phyloP scores from a whole-genome alignment of 1,140 invertebrate species.

The Zaprionus vittiger region DNA sequence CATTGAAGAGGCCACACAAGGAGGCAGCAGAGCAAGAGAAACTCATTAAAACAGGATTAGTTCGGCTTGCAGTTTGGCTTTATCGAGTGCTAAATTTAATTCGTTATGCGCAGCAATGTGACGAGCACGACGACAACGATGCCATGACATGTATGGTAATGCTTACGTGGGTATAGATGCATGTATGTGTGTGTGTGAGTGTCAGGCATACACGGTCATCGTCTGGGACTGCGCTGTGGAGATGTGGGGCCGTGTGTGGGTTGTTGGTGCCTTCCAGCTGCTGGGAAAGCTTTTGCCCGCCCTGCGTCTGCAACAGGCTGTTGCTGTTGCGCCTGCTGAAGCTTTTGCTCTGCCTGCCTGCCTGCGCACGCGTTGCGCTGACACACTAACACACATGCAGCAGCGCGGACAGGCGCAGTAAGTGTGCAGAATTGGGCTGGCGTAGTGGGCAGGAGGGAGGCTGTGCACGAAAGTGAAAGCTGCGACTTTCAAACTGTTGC shows the following conservation, averaged over 20 bases:
- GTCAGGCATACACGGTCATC: slow-evolving; percentile 53
- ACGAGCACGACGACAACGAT: slow-evolving; percentile 9
- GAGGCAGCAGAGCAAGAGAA: slow-evolving; percentile 35
- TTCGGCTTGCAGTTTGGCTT: slow-evolving; percentile 62
- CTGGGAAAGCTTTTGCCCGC: slow-evolving; percentile 41
- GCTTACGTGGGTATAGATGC: background rate
- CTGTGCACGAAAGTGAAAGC: slow-evolving; percentile 77
- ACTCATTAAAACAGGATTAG: slow-evolving; percentile 76
- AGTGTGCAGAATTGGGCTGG: slow-evolving; percentile 5
- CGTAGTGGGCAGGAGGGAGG: background rate
- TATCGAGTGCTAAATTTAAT: slow-evolving; percentile 67
- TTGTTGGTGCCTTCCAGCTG: slow-evolving; percentile 51
- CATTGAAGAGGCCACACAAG: slow-evolving; percentile 30
- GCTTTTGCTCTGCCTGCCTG: slow-evolving; percentile 29
- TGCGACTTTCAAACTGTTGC: slow-evolving; percentile 81
- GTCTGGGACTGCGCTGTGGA: slow-evolving; percentile 46
- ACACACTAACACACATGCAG: slow-evolving; percentile 76
- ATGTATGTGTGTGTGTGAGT: background rate
- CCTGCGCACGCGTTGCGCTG: slow-evolving; percentile 65
- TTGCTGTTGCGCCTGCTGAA: slow-evolving; percentile 49
- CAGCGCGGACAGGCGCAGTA: slow-evolving; percentile 53
- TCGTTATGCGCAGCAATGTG: slow-evolving; percentile 51
- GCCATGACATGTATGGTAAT: slow-evolving; percentile 17
- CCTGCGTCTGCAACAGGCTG: slow-evolving; percentile 70
- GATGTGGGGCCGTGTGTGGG: too few species aligned